Base-by-base conservation (phyloP, 2,113 vertebrate species). In the Calyptomena viridis region DNA sequence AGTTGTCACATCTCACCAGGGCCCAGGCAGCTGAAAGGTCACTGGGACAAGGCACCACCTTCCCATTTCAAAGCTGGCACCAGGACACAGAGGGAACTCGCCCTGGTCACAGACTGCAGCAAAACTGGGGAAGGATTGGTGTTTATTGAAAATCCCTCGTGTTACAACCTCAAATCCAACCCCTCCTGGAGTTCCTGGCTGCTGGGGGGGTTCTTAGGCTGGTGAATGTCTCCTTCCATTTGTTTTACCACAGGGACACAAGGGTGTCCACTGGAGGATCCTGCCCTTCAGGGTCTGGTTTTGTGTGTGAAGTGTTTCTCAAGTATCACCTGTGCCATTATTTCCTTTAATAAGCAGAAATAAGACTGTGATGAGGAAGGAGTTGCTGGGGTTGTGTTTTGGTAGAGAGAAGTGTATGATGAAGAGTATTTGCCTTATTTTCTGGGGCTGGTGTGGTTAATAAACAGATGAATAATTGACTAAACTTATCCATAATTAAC, bases 401-500 rank as follows among this genome's bases (percentile, higher is more conserved):
- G 16, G 35, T 8, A 2, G 5, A 37, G 12, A 44, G 22, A 8
- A 12, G 31, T 0, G 4, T 50, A 15, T 49, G 39, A 73, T 49
- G 73, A 62, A 55, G 15, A 44, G 46, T 4, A 0, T 68, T 80
- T 79, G 39, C 46, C 8, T 2, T 49, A 1, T 80, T 90, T 81
- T 74, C 37, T 62, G 25, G 35, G 52, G 31, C 47, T 79, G 44
- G 14, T 42, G 44, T 59, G 44, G 44, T 44, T 81, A 81, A 84
- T 63, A 81, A 94, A 84, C 53, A 31, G 44, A 33, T 87, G 56
- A 81, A 84, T 82, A 84, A 92, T 89, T 91, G 89, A 72, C 30
- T 78, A 72, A 89, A 87, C 6, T 47, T 67, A 28, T 30, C 44
- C 52, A 44, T 76, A 73, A 72, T 92, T 76, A 86, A 74, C 56